Base-by-base conservation (phyloP, 2,888 invertebrate species). In the Epistrophella euchroma region DNA sequence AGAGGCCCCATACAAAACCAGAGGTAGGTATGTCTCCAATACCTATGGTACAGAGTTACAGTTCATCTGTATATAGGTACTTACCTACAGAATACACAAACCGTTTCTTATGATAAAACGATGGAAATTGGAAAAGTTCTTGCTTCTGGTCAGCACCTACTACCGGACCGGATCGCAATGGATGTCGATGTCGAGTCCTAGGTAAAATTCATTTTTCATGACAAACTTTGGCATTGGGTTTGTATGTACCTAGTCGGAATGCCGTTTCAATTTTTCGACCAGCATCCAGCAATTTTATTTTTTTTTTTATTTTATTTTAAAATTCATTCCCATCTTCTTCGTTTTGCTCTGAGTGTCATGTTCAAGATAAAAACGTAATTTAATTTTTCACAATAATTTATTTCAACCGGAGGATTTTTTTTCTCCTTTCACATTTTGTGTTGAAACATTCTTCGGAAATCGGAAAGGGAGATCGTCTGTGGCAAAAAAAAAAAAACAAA, bases 311-410 rank as follows among this genome's bases (percentile, higher is more conserved):
- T 22, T 45, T 28, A 25, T 52, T 50, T 22, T 56, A 35, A 55
- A 72, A 56, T 35, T 55, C 47, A 43, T 58, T 60, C 25, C 37
- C 64, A 17, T 11, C 15, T 50, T 15, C 32, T 50, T 52, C 35
- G 11, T 40, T 45, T 43, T 60, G 50, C 17, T 73, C 66, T 75
- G 72, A 68, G 73, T 83, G 83, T 77, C 82, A 73, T 83, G 77
- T 55, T 83, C 60, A 22, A 85, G 85, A 85, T 85, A 85, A 85
- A 85, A 85, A 85, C 80, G 80, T 85, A 85, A 85, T 85, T 85
- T 85, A 85, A 85, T 85, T 85, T 80, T 71, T 80, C 80, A 72
- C 60, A 76, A 85, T 85, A 80, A 85, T 85, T 85, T 80, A 85
- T 85, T 76, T 85, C 47, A 76, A 85, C 84, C 80, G 72, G 80